phyloP scores from a whole-genome alignment of 2,113 vertebrate species.

The Campylomormyrus numenius region DNA sequence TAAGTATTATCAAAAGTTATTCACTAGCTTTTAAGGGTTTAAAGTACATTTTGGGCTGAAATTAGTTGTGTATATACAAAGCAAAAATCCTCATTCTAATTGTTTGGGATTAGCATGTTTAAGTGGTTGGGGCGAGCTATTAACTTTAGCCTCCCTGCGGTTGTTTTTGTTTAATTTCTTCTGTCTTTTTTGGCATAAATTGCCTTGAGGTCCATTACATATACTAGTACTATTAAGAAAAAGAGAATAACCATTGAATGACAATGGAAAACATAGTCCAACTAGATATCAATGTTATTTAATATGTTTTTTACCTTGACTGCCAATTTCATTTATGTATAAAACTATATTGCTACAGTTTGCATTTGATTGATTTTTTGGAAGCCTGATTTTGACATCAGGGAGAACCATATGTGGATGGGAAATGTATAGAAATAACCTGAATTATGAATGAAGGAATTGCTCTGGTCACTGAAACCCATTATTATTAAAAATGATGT shows the following conservation, averaged over 20 bases:
- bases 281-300: background rate
- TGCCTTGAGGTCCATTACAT: background rate
- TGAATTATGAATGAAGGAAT: background rate
- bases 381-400: background rate
- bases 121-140: background rate
- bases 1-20: background rate
- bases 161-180: background rate
- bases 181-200: background rate
- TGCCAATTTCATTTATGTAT: background rate
- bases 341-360: background rate
- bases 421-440: background rate
- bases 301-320: background rate
- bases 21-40: background rate
- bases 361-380: background rate
- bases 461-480: background rate
- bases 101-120: background rate
- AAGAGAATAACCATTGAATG: background rate
- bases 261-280: background rate
- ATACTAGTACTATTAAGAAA: background rate
- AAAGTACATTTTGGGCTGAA: background rate
- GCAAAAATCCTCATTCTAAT: background rate
- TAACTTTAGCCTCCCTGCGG: background rate
- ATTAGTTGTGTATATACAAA: background rate
- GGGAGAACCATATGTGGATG: background rate
- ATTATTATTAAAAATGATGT: background rate